phyloP scores from a whole-genome alignment of 1,140 invertebrate species.

The Eupristina koningsbergeri region DNA sequence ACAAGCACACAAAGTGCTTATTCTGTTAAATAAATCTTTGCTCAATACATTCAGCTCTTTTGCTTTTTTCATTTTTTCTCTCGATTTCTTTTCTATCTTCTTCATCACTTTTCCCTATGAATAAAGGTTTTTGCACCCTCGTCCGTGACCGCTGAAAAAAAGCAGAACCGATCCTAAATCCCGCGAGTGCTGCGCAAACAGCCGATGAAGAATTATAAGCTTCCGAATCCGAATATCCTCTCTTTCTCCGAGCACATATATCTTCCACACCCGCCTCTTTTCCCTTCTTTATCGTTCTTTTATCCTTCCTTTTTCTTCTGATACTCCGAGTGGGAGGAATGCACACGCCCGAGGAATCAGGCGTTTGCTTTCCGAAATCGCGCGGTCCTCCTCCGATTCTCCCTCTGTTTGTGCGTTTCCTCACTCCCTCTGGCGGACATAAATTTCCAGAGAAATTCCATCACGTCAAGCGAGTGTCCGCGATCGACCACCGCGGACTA shows the following conservation, averaged over 20 bases:
- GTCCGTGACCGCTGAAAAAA: background rate
- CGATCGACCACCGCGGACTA: constrained; percentile 13
- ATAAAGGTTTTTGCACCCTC: constrained; percentile 28
- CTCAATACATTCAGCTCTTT: background rate
- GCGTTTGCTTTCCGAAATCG: constrained; percentile 33
- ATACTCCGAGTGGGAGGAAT: background rate
- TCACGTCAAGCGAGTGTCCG: constrained; percentile 5
- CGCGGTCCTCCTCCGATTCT: background rate
- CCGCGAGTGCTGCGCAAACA: constrained; percentile 38
- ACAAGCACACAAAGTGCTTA: background rate
- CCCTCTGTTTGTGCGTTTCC: background rate
- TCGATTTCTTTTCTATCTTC: constrained; percentile 18
- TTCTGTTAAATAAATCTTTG: constrained; percentile 30
- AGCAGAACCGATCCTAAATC: background rate
- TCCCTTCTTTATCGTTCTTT: background rate
- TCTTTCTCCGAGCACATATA: background rate
- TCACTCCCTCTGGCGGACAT: background rate
- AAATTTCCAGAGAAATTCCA: constrained; percentile 46
- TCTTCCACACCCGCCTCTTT: background rate
- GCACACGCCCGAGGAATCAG: constrained; percentile 5
- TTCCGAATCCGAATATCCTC: constrained; percentile 48
- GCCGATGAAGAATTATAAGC: constrained; percentile 61
- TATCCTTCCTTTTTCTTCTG: constrained; percentile 25
- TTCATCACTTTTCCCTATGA: constrained; percentile 37
- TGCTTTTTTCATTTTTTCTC: background rate